Conservation (phyloP, 1,140 invertebrate species). For the Papilio helenus region DNA sequence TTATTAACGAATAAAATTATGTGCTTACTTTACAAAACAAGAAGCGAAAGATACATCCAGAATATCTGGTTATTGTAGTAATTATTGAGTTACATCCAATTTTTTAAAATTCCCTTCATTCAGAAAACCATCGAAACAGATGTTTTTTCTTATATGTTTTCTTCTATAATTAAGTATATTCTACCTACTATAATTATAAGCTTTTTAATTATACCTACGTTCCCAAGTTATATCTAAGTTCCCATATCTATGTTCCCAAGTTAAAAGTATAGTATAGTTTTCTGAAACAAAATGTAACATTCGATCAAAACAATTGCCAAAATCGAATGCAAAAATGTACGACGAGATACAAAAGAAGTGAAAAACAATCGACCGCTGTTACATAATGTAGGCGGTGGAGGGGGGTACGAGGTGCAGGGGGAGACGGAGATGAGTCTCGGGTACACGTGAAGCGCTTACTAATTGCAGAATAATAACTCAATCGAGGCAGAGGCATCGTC, state of each 20-base stretch:
- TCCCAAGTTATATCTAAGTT: too few species aligned
- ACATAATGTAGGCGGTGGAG: constrained; percentile 33
- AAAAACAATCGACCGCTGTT: constrained; percentile 18
- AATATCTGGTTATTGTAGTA: constrained; percentile 5
- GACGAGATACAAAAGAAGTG: constrained; percentile 28
- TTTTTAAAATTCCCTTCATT: neutral
- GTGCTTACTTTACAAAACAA: neutral
- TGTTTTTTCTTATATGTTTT: too few species aligned
- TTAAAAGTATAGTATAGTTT: too few species aligned
- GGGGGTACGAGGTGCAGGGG: neutral
- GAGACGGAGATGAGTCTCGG: constrained; percentile 44
- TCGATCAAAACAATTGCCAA: constrained; percentile 24
- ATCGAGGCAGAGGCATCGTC: constrained; percentile 55
- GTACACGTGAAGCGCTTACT: constrained; percentile 57
- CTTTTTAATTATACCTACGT: too few species aligned
- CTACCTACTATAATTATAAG: neutral
- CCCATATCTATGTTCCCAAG: too few species aligned
- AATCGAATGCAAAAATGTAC: constrained; percentile 32
- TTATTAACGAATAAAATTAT: constrained; percentile 12
- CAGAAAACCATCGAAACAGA: neutral
- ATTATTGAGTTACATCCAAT: neutral
- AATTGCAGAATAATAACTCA: constrained; percentile 77
- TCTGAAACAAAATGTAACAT: neutral
- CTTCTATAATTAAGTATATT: neutral
- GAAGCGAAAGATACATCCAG: constrained; percentile 5